Conservation (phyloP, 2,113 vertebrate genomes). For the Sturnus vulgaris region DNA sequence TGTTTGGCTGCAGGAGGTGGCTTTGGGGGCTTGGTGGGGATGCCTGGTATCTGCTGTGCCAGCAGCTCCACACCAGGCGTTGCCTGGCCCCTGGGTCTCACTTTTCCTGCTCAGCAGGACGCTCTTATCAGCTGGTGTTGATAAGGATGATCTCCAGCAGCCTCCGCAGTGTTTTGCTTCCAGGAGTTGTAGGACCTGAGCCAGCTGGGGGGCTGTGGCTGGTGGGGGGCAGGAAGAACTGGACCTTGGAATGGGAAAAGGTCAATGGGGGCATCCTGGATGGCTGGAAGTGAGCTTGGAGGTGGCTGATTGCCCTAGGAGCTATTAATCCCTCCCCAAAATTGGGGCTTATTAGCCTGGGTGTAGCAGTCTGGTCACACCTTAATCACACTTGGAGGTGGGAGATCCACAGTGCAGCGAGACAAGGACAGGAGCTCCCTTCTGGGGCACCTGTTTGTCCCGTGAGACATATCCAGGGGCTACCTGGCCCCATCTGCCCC, state of each 20-base stretch:
- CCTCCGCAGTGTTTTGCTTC: neutral
- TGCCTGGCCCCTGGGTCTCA: neutral
- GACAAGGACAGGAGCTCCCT: neutral
- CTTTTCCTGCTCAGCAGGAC: conserved; percentile 47
- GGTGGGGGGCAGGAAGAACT: neutral
- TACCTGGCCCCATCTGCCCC: neutral
- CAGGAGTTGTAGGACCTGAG: neutral
- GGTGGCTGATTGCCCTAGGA: neutral
- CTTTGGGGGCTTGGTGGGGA: neutral
- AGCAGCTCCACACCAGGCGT: neutral
- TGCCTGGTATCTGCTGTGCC: neutral
- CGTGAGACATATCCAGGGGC: rapidly evolving
- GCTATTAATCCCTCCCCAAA: neutral
- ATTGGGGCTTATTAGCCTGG: neutral
- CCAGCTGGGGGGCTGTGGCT: neutral
- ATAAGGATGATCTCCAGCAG: neutral
- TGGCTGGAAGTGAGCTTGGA: neutral
- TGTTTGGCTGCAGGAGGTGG: rapidly evolving
- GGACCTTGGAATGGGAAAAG: neutral
- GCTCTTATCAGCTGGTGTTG: neutral
- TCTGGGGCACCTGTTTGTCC: neutral
- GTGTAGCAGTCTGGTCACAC: neutral
- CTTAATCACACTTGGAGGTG: neutral
- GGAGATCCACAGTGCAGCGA: rapidly evolving
- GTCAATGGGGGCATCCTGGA: rapidly evolving